These are phyloP conservation scores for Ectemnius lituratus DNA, from an alignment of 2,888 invertebrate genomes.

Conservation along the genomic window DNA sequence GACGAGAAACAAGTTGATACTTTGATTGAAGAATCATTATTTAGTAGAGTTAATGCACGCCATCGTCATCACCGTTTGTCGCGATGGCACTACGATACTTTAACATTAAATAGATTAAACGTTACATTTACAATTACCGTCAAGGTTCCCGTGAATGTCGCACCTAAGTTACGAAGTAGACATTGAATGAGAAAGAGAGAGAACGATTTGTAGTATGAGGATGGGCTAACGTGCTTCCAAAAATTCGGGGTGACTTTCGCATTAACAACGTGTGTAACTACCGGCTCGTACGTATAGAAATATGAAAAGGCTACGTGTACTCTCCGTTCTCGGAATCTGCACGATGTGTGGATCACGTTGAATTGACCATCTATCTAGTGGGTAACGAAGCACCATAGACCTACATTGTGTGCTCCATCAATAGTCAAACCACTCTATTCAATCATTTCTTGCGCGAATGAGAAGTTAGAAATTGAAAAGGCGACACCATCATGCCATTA, in stretches of 20 bases:
- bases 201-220: slow-evolving; percentile 24
- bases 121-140: slow-evolving; percentile 1
- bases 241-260: slow-evolving; percentile 26
- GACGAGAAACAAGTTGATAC: too few relatives aligned
- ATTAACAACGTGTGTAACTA: not conserved
- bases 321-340: slow-evolving; percentile 1
- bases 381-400: slow-evolving; percentile 30
- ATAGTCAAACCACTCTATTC: too few relatives aligned
- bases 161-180: slow-evolving; percentile 29
- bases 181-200: slow-evolving; percentile 36
- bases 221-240: slow-evolving; percentile 11
- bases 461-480: too few relatives aligned
- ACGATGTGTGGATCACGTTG: slow-evolving; percentile 34
- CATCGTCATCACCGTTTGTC: slow-evolving; percentile 24
- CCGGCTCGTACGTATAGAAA: slow-evolving; percentile 16
- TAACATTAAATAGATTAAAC: not conserved
- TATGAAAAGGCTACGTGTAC: slow-evolving; percentile 20
- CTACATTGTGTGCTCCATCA: too few relatives aligned
- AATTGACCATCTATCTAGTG: slow-evolving; percentile 42
- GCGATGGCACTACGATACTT: slow-evolving; percentile 14
- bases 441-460: too few relatives aligned
- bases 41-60: not conserved
- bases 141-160: not conserved
- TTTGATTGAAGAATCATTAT: not conserved
- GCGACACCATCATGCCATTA: too few relatives aligned